Conservation (phyloP, 2,797 vertebrate genomes). For the Chrysolophus pictus region DNA sequence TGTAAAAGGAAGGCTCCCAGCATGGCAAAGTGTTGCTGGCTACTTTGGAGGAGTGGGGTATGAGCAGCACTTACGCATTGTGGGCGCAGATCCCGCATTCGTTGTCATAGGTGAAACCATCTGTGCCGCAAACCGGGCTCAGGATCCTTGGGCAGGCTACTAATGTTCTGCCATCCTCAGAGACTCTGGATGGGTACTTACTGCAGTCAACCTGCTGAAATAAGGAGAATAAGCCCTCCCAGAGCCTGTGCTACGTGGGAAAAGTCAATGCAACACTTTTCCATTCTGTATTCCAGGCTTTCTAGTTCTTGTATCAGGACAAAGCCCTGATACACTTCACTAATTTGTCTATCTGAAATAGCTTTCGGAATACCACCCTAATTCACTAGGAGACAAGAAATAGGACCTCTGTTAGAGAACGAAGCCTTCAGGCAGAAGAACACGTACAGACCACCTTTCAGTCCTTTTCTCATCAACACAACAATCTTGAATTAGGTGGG, state of each 20-base stretch:
- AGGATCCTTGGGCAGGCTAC: not conserved
- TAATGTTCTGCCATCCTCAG: not conserved
- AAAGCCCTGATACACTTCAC: not conserved
- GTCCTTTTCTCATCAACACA: not conserved
- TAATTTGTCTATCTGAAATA: not conserved
- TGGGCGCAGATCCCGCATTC: conserved; percentile 58
- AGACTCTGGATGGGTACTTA: not conserved
- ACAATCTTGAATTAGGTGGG: not conserved
- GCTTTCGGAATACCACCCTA: not conserved
- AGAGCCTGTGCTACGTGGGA: not conserved
- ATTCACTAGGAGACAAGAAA: not conserved
- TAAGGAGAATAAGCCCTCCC: not conserved
- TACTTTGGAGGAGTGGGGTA: not conserved
- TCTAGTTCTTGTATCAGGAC: not conserved
- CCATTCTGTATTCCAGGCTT: not conserved
- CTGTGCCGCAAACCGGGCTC: conserved; percentile 43
- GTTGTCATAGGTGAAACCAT: conserved; percentile 40
- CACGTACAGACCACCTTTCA: not conserved
- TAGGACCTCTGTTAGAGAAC: not conserved
- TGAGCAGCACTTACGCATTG: conserved; percentile 9
- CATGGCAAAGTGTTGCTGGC: not conserved
- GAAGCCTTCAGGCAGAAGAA: not conserved
- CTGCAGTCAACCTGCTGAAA: conserved; percentile 43
- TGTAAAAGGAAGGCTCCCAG: not conserved
- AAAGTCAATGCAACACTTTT: not conserved